Conservation (phyloP, 2,888 invertebrate genomes). For the Boloria selene region DNA sequence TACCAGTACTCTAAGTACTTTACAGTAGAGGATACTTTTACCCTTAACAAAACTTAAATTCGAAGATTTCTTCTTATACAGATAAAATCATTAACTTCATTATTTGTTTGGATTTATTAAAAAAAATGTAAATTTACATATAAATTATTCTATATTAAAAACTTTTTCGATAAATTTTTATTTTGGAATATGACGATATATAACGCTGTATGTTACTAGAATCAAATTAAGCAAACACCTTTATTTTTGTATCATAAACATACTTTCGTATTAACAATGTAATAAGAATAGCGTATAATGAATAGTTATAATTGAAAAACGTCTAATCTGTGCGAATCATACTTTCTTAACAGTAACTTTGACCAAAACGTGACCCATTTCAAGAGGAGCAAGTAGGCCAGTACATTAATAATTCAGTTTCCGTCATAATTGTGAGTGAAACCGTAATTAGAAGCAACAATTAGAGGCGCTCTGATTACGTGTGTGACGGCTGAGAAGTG, state of each 20-base stretch:
- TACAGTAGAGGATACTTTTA: too few relatives aligned
- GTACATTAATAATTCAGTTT: slow-evolving; percentile 70
- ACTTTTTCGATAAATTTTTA: too few relatives aligned
- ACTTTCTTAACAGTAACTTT: slow-evolving; percentile 28
- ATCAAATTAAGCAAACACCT: too few relatives aligned
- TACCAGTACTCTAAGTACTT: too few relatives aligned
- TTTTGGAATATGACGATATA: too few relatives aligned
- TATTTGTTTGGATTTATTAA: too few relatives aligned
- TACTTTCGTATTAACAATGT: slow-evolving; percentile 2
- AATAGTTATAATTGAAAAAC: slow-evolving; percentile 6
- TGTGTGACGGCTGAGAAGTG: slow-evolving; percentile 37
- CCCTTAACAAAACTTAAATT: too few relatives aligned
- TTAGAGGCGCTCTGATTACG: slow-evolving; percentile 77
- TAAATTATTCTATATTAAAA: too few relatives aligned
- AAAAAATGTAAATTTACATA: too few relatives aligned
- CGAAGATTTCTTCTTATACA: too few relatives aligned
- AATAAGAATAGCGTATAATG: neutral
- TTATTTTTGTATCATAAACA: neutral
- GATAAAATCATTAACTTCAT: too few relatives aligned
- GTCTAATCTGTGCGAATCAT: slow-evolving; percentile 10
- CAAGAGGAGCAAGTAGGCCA: slow-evolving; percentile 30
- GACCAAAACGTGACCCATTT: slow-evolving; percentile 38
- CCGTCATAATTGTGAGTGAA: slow-evolving; percentile 80
- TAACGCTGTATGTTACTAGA: too few relatives aligned
- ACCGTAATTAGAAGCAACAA: slow-evolving; percentile 75